Evolutionary conservation across 30 jellyfish, hydroid and myxozoan genomes (phyloP), one percentile per base, ranked within the genome.

Genomic region (Aurelia aurita): DNA sequence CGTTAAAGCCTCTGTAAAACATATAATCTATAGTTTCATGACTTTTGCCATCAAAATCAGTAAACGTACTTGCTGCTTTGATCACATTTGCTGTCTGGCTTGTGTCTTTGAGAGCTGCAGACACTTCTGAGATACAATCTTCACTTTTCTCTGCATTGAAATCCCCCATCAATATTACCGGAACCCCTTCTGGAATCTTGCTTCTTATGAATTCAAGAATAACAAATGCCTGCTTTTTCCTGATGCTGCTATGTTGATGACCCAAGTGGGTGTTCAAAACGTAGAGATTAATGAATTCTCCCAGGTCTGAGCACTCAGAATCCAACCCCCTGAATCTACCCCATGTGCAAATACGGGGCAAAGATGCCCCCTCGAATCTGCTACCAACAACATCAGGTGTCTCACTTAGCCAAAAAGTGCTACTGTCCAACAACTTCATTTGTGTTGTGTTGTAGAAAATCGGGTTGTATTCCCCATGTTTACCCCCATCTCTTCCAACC

Each of bases 261-360:
- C 55, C 87, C 34, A 75, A 59, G 34, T 75, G 87, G n/a, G 87
- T 75, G 39, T 75, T 75, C 28, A 75, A 49, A 9, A 75, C 58
- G 31, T 45, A 75, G 58, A 75, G 55, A 5, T 23, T 60, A 8
- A 11, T 45, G 44, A 11, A 19, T 16, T n/a, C 29, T 55, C 29
- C 67, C 2, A 55, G 29, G 23, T 58, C 71, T 19, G 31, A 19
- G 25, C 20, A 31, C 19, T 23, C 31, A 5, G 16, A 25, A 18
- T 69, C 43, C 25, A 53, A 16, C 66, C 74, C 58, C 22, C 34
- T 27, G 58, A 75, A 75, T 26, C 34, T 54, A 13, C 76, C 74
- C 87, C 87, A 75, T 12, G 87, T 75, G 34, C 87, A 75, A 12
- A 75, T 75, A 14, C 87, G 72, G 43, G 62, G 87, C 19, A 75